These are phyloP conservation scores for Holothuria scabra DNA, from an alignment of 53 echinoderm and acorn worm genomes.

Conservation along the genomic window DNA sequence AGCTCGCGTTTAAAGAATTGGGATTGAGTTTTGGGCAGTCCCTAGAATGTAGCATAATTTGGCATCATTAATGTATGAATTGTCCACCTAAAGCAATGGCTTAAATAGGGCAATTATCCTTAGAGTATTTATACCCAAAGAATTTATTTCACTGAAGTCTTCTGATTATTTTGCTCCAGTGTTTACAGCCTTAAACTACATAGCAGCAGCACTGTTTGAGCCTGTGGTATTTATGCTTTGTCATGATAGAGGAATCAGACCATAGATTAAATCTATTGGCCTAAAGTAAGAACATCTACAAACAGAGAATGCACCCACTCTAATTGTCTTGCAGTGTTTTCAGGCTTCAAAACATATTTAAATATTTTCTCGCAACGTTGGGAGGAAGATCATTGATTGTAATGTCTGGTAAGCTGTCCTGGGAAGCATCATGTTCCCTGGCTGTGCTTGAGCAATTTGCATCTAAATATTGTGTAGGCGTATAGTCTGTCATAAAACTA, in stretches of 20 bases:
- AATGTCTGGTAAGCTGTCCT: conserved; percentile 33
- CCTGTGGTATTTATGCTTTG: too few relatives aligned
- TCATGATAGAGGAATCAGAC: not conserved
- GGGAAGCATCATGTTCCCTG: conserved; percentile 25
- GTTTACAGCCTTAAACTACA: too few relatives aligned
- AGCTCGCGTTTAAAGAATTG: too few relatives aligned
- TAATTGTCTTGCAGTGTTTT: conserved; percentile 19
- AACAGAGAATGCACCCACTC: conserved; percentile 1
- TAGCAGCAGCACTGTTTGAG: too few relatives aligned
- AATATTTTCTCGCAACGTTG: not conserved
- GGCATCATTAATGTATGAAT: too few relatives aligned
- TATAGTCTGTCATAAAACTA: not conserved
- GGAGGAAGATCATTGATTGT: conserved; percentile 25
- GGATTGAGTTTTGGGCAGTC: too few relatives aligned
- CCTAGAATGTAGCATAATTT: too few relatives aligned
- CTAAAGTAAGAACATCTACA: conserved; percentile 24
- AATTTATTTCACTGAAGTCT: too few relatives aligned
- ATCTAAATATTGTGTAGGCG: conserved; percentile 15
- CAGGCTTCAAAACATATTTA: conserved; percentile 3
- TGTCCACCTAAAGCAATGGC: too few relatives aligned
- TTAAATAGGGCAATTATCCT: too few relatives aligned
- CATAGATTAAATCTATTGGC: not conserved
- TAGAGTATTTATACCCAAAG: too few relatives aligned
- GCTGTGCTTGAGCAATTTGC: conserved; percentile 36
- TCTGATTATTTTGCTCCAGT: too few relatives aligned